A percentile compares a stretch with the other conserved stretches of the same genome.
Evolutionary conservation across 92 coral and sea anemone genomes (phyloP).

Genomic region (Zoanthus sansibaricus): DNA sequence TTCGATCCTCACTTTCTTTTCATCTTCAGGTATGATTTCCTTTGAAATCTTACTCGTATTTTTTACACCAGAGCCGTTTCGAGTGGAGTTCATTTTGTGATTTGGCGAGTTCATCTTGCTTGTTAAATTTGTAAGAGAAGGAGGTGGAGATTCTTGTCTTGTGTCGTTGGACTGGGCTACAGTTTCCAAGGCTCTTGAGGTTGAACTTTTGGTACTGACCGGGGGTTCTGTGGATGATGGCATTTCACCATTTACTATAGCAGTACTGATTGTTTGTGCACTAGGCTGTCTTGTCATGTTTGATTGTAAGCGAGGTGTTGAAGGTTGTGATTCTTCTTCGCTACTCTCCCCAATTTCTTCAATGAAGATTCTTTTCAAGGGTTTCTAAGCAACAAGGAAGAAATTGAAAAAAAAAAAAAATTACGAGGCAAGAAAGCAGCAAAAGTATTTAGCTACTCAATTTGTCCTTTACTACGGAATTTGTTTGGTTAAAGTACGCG

Average conservation of each 20-base stretch:
- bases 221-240: not conserved
- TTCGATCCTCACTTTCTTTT: not conserved
- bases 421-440: not conserved
- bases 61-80: not conserved
- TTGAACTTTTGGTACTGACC: not conserved
- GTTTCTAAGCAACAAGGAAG: not conserved
- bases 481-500: no score
- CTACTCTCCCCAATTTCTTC: slow-evolving; percentile 93
- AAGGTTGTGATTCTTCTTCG: slow-evolving; percentile 53
- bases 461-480: no score
- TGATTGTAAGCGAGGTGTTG: not conserved
- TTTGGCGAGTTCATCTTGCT: not conserved
- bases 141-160: slow-evolving; percentile 8
- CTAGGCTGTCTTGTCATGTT: not conserved
- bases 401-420: not conserved
- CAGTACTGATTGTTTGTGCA: not conserved
- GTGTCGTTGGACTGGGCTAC: not conserved
- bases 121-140: not conserved
- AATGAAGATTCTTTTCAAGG: slow-evolving; percentile 80
- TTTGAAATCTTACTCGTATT: not conserved
- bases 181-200: not conserved
- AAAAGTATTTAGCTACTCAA: no score
- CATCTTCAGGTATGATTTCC: not conserved
- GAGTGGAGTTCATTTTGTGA: not conserved
- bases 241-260: not conserved